Conservation (phyloP, 2,797 vertebrate species). For the Etheostoma nigrum region DNA sequence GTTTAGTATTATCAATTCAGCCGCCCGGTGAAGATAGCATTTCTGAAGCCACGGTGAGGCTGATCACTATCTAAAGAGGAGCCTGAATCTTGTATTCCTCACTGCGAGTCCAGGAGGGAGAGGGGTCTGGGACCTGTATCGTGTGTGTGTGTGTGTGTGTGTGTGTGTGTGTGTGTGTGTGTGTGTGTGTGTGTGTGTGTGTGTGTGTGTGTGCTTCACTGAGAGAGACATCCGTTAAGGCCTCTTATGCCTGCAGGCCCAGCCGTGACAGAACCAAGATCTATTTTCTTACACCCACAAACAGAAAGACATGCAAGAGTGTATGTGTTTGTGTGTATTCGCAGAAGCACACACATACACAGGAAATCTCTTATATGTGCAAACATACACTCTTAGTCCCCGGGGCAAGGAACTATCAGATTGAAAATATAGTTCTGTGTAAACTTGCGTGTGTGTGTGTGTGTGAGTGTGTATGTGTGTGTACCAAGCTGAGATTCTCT, state of each 20-base stretch:
- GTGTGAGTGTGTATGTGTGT: constrained; percentile 15
- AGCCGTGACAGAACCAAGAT: constrained; percentile 77
- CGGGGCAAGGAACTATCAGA: constrained; percentile 71
- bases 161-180: constrained; percentile 43
- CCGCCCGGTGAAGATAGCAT: constrained; percentile 93
- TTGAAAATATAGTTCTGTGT: constrained; percentile 74
- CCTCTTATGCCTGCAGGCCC: constrained; percentile 75
- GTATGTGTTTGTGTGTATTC: constrained; percentile 28
- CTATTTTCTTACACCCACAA: constrained; percentile 74
- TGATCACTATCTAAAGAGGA: constrained; percentile 83
- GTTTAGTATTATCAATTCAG: constrained; percentile 94
- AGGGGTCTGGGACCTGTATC: constrained; percentile 69
- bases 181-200: constrained; percentile 23
- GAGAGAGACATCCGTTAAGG: constrained; percentile 80
- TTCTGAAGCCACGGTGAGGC: constrained; percentile 79
- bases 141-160: constrained; percentile 43
- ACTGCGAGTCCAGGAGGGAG: constrained; percentile 72
- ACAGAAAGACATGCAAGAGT: constrained; percentile 65
- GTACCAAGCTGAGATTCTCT: constrained; percentile 58
- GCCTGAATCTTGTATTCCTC: constrained; percentile 83
- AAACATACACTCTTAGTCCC: constrained; percentile 70
- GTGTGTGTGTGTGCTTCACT: constrained; percentile 58
- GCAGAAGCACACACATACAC: constrained; percentile 40
- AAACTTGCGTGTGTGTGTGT: constrained; percentile 31
- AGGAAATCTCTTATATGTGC: constrained; percentile 54